Percentiles rank a stretch among this genome's conserved stretches.
Evolutionary conservation across 2,888 invertebrate genomes (phyloP).

Genomic region (Rhodophaea formosa): DNA sequence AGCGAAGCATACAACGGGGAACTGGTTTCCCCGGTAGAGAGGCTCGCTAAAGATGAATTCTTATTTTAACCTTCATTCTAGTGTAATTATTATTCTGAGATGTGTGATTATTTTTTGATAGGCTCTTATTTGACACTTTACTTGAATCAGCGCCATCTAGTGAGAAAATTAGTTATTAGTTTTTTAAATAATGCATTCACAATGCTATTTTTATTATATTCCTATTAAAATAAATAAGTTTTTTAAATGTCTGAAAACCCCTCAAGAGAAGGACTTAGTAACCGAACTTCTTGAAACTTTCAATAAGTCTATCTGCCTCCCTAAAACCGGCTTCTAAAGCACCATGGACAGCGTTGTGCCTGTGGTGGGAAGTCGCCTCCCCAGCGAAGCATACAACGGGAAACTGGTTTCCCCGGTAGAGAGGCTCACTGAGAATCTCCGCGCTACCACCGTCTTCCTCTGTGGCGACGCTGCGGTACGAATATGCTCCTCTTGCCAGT

Average conservation of each 20-base stretch:
- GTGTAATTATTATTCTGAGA: no score
- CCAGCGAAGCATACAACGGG: slow-evolving; percentile 85
- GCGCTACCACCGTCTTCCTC: slow-evolving; percentile 80
- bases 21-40: slow-evolving; percentile 50
- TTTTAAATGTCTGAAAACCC: no score
- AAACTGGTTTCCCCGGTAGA: slow-evolving; percentile 53
- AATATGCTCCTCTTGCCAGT: slow-evolving; percentile 84
- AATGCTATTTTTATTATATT: no score
- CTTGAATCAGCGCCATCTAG: no score
- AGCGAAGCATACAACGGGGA: slow-evolving; percentile 83
- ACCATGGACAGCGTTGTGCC: slow-evolving; percentile 86
- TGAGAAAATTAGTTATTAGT: no score
- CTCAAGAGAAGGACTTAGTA: no score
- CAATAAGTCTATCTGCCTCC: slow-evolving; percentile 83
- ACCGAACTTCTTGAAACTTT: slow-evolving; percentile 40
- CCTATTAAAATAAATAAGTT: no score
- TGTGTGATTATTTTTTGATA: no score
- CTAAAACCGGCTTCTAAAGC: slow-evolving; percentile 87
- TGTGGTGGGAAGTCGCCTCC: slow-evolving; percentile 84
- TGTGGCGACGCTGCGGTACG: slow-evolving; percentile 80
- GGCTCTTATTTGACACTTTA: no score
- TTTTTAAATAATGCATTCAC: no score
- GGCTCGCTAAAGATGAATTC: slow-evolving; percentile 82
- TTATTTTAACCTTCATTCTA: no score
- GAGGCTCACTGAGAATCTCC: slow-evolving; percentile 77